Base-by-base conservation (phyloP, 1,140 invertebrate species). In the Hydropsyche tenuis region DNA sequence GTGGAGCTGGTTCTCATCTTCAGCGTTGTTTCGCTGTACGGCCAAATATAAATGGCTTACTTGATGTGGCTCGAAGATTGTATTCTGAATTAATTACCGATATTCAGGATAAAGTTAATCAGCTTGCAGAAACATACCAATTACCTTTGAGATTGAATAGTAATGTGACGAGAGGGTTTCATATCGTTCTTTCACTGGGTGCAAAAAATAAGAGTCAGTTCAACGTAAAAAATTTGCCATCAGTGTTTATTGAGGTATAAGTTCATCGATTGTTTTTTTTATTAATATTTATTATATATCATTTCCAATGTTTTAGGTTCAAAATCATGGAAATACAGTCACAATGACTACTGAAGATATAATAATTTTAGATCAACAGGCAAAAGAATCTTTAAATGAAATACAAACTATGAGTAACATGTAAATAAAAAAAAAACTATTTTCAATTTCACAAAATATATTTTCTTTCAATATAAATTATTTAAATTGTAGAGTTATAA, bases 11-110 rank as follows among this genome's bases (percentile, higher is more conserved):
- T 81, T 93, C 92, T 0, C 88, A 87, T 65, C 87, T 91, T 71
- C 93, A 96, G 83, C 88, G 94, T 42, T 93, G 92, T 80, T 95
- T 94, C 83, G 93, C 94, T 30, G 90, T 97, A 1, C 94, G 92
- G 83, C 85, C 87, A 20, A 88, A 89, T 20, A 85, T 93, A 25
- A 93, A 91, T 79, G 90, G 89, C 1, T 82, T 93, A 45, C 82
- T 96, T 66, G 94, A 96, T 81, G 83, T 95, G 18, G 88, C 91
- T n/a, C 83, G 94, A 76, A 88, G 89, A 25, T 77, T 89, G 0
- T 95, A 94, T 81, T 90, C 89, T 20, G 92, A 95, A 81, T 82
- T 93, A 1, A 88, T 94, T 48, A 89, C 92, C 53, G 92, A 95
- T 77, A 91, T 96, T 82, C 87, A 88, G 80, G 87, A 85, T 75